A percentile compares a stretch with the other conserved stretches of the same genome.
Conservation (phyloP, 2,888 invertebrate genomes). For the Dysmachus trigonus region DNA sequence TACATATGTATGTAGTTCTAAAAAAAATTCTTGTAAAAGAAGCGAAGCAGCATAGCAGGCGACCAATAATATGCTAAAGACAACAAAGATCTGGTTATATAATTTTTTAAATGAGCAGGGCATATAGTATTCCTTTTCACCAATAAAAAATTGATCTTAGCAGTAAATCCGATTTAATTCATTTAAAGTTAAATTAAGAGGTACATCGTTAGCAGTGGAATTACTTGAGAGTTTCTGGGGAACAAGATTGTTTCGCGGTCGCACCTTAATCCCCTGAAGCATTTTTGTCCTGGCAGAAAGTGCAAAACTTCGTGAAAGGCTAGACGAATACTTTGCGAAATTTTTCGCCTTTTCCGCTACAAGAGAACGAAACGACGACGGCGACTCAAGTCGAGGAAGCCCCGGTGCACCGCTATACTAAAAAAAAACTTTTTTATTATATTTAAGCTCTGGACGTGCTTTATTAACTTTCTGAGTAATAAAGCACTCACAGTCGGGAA, state of each 20-base stretch:
- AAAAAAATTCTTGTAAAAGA: too few relatives aligned
- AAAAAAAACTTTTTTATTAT: constrained; percentile 45
- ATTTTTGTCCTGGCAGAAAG: neutral
- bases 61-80: neutral
- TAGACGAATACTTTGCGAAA: constrained; percentile 23
- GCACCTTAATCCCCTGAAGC: constrained; percentile 1
- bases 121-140: neutral
- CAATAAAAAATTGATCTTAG: neutral
- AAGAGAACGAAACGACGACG: neutral
- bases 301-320: neutral
- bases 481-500: constrained; percentile 40
- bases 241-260: neutral
- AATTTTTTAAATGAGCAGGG: neutral
- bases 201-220: neutral
- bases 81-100: neutral
- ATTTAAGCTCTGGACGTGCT: constrained; percentile 48
- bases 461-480: constrained; percentile 46
- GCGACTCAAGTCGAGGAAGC: neutral
- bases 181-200: constrained; percentile 9
- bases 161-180: neutral
- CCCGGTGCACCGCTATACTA: constrained; percentile 9
- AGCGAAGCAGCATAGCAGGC: too few relatives aligned
- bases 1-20: too few relatives aligned
- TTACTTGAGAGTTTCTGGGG: neutral
- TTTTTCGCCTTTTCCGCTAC: neutral